phyloP scores from a whole-genome alignment of 2,113 vertebrate species.

The Lipophrys pholis region DNA sequence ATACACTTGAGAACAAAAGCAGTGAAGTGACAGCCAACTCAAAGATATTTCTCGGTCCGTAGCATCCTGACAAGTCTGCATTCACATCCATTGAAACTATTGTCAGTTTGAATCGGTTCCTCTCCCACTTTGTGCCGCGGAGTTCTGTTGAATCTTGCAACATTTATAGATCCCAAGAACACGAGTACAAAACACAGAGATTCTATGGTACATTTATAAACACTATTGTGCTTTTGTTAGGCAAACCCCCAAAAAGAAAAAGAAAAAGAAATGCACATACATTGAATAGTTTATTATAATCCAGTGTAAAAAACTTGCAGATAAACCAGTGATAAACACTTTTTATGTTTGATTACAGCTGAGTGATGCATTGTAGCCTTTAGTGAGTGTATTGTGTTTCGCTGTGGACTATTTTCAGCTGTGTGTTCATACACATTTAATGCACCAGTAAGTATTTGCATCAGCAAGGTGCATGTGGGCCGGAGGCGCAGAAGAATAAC shows the following conservation, averaged over 20 bases:
- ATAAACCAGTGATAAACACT: not conserved
- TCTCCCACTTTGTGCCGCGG: not conserved
- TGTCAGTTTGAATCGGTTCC: constrained; percentile 17
- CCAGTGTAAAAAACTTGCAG: too few relatives aligned
- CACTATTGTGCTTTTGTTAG: not conserved
- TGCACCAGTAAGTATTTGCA: not conserved
- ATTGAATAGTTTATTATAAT: too few relatives aligned
- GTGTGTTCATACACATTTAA: not conserved
- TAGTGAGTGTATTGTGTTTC: not conserved
- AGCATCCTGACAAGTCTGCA: constrained; percentile 11
- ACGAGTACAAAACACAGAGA: not conserved
- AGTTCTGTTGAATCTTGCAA: not conserved
- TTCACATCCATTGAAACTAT: constrained; percentile 36
- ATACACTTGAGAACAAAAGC: constrained; percentile 27
- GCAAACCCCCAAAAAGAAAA: too few relatives aligned
- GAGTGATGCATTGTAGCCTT: too few relatives aligned
- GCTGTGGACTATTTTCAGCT: not conserved
- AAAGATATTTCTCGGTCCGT: constrained; percentile 8
- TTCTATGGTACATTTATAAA: not conserved
- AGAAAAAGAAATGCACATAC: too few relatives aligned
- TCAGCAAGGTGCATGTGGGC: not conserved
- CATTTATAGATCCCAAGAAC: not conserved
- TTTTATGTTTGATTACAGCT: not conserved
- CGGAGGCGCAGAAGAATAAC: too few relatives aligned
- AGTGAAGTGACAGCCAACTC: constrained; percentile 19